These are phyloP conservation scores for Eulithis testata DNA, from an alignment of 2,888 invertebrate genomes.

Conservation along the genomic window DNA sequence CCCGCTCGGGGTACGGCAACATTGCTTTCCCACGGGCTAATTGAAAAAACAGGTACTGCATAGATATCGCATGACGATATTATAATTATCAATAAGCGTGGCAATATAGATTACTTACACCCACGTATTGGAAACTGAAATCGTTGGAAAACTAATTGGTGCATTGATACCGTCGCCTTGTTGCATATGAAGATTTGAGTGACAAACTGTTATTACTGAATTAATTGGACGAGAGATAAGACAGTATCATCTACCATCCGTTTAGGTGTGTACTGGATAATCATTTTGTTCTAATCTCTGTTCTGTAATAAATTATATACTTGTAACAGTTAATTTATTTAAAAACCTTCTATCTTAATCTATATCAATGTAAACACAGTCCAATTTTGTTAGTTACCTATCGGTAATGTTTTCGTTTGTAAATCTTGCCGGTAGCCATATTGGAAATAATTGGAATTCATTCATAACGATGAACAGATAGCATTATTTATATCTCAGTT, in stretches of 20 bases:
- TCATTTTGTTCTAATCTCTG: slow-evolving; percentile 46
- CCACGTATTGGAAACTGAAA: slow-evolving; percentile 46
- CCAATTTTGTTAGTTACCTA: slow-evolving; percentile 20
- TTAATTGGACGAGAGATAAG: slow-evolving; percentile 43
- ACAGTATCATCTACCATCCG: slow-evolving; percentile 43
- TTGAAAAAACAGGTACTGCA: slow-evolving; percentile 61
- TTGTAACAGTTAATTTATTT: slow-evolving; percentile 17
- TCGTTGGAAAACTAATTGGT: slow-evolving; percentile 53
- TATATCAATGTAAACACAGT: slow-evolving; percentile 25
- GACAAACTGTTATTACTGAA: slow-evolving; percentile 44
- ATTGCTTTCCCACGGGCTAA: slow-evolving; percentile 75
- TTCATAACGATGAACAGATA: slow-evolving; percentile 32
- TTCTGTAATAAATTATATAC: slow-evolving; percentile 29
- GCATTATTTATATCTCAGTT: slow-evolving; percentile 38
- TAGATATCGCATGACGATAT: slow-evolving; percentile 55
- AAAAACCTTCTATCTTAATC: slow-evolving; percentile 23
- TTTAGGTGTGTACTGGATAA: slow-evolving; percentile 36
- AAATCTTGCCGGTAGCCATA: slow-evolving; percentile 27
- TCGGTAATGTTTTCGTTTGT: slow-evolving; percentile 14
- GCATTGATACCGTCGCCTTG: slow-evolving; percentile 39
- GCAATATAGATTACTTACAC: slow-evolving; percentile 56
- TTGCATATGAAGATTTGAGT: slow-evolving; percentile 44
- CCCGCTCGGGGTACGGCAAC: slow-evolving; percentile 47
- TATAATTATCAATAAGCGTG: slow-evolving; percentile 63
- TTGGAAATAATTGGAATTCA: slow-evolving; percentile 18